phyloP scores from a whole-genome alignment of 1,140 invertebrate genomes.

The Eciton burchellii region DNA sequence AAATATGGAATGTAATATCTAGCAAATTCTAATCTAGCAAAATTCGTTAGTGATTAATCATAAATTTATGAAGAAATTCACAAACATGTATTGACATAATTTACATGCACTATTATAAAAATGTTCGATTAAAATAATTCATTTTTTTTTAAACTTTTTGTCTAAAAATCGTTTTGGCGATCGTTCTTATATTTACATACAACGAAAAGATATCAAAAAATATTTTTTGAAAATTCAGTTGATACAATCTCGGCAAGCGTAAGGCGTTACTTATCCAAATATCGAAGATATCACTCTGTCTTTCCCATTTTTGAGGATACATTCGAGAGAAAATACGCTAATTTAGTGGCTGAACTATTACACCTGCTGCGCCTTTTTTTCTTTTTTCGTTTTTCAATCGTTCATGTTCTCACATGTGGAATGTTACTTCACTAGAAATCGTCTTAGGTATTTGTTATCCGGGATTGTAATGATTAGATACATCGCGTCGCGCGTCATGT shows the following conservation, averaged over 20 bases:
- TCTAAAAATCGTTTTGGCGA: too few species aligned
- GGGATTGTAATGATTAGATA: conserved; percentile 15
- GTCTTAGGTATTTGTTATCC: neutral
- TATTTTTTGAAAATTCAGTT: neutral
- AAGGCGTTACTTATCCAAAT: neutral
- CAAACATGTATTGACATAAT: too few species aligned
- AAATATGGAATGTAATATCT: too few species aligned
- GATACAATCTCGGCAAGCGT: neutral
- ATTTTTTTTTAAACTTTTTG: too few species aligned
- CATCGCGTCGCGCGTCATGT: neutral
- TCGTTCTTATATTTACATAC: too few species aligned
- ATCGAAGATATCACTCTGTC: neutral
- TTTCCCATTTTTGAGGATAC: neutral
- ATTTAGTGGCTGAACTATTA: conserved; percentile 4
- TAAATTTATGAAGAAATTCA: too few species aligned
- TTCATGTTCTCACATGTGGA: conserved; percentile 1
- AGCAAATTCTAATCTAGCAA: too few species aligned
- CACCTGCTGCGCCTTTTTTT: neutral
- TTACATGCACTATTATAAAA: too few species aligned
- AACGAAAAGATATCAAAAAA: too few species aligned
- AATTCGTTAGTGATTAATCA: too few species aligned
- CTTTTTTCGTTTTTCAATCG: neutral
- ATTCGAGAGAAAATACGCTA: conserved; percentile 16
- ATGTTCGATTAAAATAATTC: too few species aligned
- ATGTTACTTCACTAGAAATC: conserved; percentile 10